Evolutionary conservation across 2,797 vertebrate genomes (phyloP).

Genomic region (Galaxias olidus): DNA sequence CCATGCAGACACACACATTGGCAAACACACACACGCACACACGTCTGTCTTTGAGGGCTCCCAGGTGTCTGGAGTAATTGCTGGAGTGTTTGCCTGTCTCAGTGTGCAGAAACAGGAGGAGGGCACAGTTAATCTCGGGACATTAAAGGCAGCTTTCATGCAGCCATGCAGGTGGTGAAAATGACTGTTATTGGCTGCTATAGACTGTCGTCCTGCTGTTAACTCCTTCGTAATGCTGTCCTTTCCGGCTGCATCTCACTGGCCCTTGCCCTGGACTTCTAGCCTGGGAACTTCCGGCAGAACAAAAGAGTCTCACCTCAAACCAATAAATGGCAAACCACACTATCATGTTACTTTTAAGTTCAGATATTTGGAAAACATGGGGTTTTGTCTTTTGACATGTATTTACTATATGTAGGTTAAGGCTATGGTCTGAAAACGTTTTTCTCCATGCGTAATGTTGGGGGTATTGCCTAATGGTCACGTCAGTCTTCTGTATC

Average conservation of each 20-base stretch:
- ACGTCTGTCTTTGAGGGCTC: constrained; percentile 16
- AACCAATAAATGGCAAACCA: too few relatives aligned
- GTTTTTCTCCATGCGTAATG: too few relatives aligned
- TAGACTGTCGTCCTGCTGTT: constrained; percentile 3
- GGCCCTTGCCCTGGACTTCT: neutral
- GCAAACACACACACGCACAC: constrained; percentile 6
- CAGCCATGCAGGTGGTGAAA: constrained; percentile 53
- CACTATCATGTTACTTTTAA: too few relatives aligned
- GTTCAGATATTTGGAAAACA: too few relatives aligned
- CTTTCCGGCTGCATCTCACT: neutral
- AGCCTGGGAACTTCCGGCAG: neutral
- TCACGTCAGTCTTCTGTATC: neutral
- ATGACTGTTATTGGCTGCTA: constrained; percentile 41
- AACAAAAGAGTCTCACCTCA: too few relatives aligned
- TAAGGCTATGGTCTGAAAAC: too few relatives aligned
- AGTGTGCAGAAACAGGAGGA: neutral
- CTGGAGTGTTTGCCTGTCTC: constrained; percentile 27
- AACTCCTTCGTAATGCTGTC: constrained; percentile 4
- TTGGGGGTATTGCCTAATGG: too few relatives aligned
- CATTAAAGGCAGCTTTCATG: constrained; percentile 51
- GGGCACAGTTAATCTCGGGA: constrained; percentile 28
- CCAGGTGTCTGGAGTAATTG: constrained; percentile 41
- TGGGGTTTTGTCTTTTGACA: too few relatives aligned
- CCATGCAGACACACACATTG: neutral
- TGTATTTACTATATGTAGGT: too few relatives aligned